Base-by-base conservation (phyloP, 2,888 invertebrate species). In the Litoditis marina region DNA sequence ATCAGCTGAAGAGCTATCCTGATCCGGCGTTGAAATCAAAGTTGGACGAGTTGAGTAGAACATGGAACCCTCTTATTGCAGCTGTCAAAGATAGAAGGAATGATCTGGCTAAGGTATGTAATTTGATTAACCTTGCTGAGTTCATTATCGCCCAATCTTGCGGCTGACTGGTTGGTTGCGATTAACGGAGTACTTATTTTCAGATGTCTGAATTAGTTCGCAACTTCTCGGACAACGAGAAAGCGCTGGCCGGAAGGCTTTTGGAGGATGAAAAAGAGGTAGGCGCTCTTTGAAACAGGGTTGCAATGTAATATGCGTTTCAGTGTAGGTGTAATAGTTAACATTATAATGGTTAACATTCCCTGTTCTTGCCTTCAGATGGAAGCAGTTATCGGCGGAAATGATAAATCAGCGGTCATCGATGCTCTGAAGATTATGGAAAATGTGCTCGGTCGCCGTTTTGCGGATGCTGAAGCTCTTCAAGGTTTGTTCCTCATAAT, bases 11-110 rank as follows among this genome's bases (percentile, higher is more conserved):
- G 46, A 72, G 69, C 53, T 68, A 65, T 73, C 87, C 89, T 64
- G 86, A 88, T 32, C 85, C 90, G 0, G 89, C 89, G 79, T 59
- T 84, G 60, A 66, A 75, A 56, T 87, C 89, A 53, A 92, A 92
- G 80, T 85, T 95, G 58, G 93, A 94, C 80, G 89, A 90, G 19
- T 91, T 95, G 78, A 91, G 92, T 83, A 88, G 90, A 31, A 90
- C 91, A 72, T 95, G 94, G 94, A 92, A 92, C 78, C 91, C 91
- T 79, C 87, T 95, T 58, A 89, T 92, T 76, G 89, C 92, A 68
- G 91, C 92, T 82, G 90, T 91, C 0, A 88, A 91, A 46, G 92
- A 94, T 77, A 87, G 76, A 1, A 68, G 71, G 50, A 66, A 67
- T 42, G 31, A 65, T 4, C 44, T 76, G 7, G 65, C 66, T n/a